These are phyloP conservation scores for Oreonectes daqikongensis DNA, from an alignment of 2,797 vertebrate species.

Conservation along the genomic window DNA sequence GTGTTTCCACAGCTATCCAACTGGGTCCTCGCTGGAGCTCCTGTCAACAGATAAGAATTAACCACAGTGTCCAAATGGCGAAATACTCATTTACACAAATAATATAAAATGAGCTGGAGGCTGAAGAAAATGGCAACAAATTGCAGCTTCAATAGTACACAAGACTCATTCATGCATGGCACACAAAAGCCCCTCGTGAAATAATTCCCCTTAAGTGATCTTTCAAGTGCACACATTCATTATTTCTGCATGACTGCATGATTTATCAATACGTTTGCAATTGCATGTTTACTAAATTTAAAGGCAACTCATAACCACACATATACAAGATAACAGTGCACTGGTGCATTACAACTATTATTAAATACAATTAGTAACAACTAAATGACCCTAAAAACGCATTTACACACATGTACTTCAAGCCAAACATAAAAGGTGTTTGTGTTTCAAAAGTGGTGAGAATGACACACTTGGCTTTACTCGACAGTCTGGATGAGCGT, in stretches of 20 bases:
- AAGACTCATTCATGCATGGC: neutral
- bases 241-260: neutral
- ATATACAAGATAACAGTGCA: too few relatives aligned
- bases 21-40: neutral
- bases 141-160: neutral
- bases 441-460: neutral
- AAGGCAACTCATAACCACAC: too few relatives aligned
- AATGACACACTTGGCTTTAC: neutral
- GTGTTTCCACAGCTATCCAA: conserved; percentile 15
- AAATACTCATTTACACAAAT: conserved; percentile 29
- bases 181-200: neutral
- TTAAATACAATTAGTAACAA: too few relatives aligned
- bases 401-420: neutral
- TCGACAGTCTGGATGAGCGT: neutral
- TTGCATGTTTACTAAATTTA: too few relatives aligned
- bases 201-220: neutral
- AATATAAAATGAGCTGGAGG: conserved; percentile 28
- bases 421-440: neutral
- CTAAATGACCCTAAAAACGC: neutral
- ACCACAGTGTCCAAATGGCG: conserved; percentile 21
- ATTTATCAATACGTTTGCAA: too few relatives aligned
- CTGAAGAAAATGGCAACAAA: conserved; percentile 1
- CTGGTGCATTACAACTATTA: too few relatives aligned
- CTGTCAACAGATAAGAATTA: conserved; percentile 35
- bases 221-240: neutral